A percentile compares a stretch with the other conserved stretches of the same genome.
These are phyloP conservation scores for Drosophila kambysellisi DNA, from an alignment of 2,888 invertebrate species.

Conservation along the genomic window DNA sequence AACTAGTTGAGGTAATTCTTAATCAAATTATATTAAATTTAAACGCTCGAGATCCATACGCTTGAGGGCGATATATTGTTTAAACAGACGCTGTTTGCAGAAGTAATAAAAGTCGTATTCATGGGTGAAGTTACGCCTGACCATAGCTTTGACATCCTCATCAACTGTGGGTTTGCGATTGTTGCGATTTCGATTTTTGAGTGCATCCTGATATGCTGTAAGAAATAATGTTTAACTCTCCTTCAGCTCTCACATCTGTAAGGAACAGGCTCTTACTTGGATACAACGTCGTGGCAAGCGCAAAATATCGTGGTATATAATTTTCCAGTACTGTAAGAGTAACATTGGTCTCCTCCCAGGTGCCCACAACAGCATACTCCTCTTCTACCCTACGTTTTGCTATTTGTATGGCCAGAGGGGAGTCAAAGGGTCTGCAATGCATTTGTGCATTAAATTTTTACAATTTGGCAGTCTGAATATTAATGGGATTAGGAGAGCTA, in stretches of 20 bases:
- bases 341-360: constrained; percentile 94
- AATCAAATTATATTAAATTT: background rate
- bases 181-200: constrained; percentile 91
- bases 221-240: constrained; percentile 21
- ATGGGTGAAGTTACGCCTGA: constrained; percentile 93
- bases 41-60: constrained; percentile 43
- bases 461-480: background rate
- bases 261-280: constrained; percentile 87
- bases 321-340: constrained; percentile 93
- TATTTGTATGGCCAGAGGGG: constrained; percentile 91
- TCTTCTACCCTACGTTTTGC: constrained; percentile 94
- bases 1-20: background rate
- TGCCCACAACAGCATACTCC: constrained; percentile 94
- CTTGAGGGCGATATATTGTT: constrained; percentile 86
- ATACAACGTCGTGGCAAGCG: constrained; percentile 90
- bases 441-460: background rate
- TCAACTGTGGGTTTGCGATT: constrained; percentile 93
- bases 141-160: constrained; percentile 92
- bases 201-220: constrained; percentile 71
- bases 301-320: constrained; percentile 93
- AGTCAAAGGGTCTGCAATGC: constrained; percentile 91
- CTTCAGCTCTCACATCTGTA: background rate
- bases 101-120: constrained; percentile 97
- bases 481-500: background rate
- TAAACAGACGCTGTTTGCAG: constrained; percentile 92